Base-by-base conservation (phyloP, 2,888 invertebrate species). In the Drosophila phalerata region DNA sequence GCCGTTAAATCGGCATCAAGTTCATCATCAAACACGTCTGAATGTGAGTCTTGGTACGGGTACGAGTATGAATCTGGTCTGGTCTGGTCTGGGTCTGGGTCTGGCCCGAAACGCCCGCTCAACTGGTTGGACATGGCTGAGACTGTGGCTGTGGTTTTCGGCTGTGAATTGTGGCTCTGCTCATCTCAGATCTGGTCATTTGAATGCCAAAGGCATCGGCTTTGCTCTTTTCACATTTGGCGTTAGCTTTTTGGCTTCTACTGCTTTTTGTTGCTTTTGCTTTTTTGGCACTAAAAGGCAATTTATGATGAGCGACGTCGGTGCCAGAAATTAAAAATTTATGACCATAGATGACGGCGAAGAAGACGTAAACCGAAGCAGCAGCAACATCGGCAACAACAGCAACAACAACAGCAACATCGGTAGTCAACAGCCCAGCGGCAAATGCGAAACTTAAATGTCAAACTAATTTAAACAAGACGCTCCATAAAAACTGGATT, bases 391-490 rank as follows among this genome's bases (percentile, higher is more conserved):
- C 37, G 25, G n/a, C 49, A 30, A 1, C 42, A 22, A 1, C n/a
- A 30, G 9, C 38, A 25, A 5, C 34, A 56, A 4, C n/a, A 56
- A 3, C 55, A 58, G 10, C 56, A 42, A 3, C 28, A 10, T 40
- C 64, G 38, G 55, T 60, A 63, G 49, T 55, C 48, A 43, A 60
- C 49, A 47, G 67, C 55, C 63, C 57, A 62, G 30, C 61, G 37
- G 67, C 58, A 62, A 56, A 38, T 71, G 68, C 84, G 47, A 71
- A 84, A 55, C 89, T 76, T 80, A 85, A 85, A 85, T 85, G 85
- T 85, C 89, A 85, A 85, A 83, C 86, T 88, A 85, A 85, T 85
- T 85, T 89, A 80, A 74, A 78, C 78, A 76, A 80, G 81, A 73
- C 65, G 77, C 70, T 66, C 81, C 66, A 85, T 77, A 78, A 81